phyloP scores from a whole-genome alignment of 2,797 vertebrate genomes.

The Oreonectes daqikongensis region DNA sequence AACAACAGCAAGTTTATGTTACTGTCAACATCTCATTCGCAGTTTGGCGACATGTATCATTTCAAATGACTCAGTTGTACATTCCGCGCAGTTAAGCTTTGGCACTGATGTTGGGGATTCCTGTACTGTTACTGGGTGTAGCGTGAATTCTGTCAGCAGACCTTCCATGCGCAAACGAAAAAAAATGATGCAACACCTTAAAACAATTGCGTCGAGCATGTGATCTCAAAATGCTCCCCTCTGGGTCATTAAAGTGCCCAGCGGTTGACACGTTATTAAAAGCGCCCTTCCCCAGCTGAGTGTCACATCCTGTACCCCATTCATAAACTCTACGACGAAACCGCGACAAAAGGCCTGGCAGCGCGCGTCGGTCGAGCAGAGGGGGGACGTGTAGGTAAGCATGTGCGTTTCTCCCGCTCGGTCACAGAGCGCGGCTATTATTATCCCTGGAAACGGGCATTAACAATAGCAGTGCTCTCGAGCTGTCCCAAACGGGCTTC shows the following conservation, averaged over 20 bases:
- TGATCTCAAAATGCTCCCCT: slow-evolving; percentile 4
- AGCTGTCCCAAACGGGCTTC: slow-evolving; percentile 37
- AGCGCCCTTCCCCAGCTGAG: slow-evolving; percentile 23
- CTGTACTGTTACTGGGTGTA: neutral
- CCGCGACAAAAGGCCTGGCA: slow-evolving; percentile 28
- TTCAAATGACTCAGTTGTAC: neutral
- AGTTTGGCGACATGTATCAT: neutral
- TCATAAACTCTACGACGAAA: slow-evolving; percentile 17
- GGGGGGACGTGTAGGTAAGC: slow-evolving; percentile 49
- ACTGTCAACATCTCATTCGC: neutral
- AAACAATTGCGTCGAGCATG: slow-evolving; percentile 19
- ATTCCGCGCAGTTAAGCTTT: neutral
- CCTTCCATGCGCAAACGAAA: neutral
- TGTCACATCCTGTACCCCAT: slow-evolving; percentile 35
- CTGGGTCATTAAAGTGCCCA: neutral
- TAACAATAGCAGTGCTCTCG: slow-evolving; percentile 46
- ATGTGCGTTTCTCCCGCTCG: slow-evolving; percentile 31
- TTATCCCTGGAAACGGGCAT: slow-evolving; percentile 33
- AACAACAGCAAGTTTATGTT: neutral
- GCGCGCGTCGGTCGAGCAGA: neutral
- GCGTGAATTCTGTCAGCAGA: slow-evolving; percentile 26
- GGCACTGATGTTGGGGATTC: neutral
- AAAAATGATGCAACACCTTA: slow-evolving; percentile 30
- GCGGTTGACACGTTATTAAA: slow-evolving; percentile 28
- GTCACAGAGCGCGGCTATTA: slow-evolving; percentile 20